phyloP scores from a whole-genome alignment of 2,888 invertebrate species.

The Thelaira solivaga region DNA sequence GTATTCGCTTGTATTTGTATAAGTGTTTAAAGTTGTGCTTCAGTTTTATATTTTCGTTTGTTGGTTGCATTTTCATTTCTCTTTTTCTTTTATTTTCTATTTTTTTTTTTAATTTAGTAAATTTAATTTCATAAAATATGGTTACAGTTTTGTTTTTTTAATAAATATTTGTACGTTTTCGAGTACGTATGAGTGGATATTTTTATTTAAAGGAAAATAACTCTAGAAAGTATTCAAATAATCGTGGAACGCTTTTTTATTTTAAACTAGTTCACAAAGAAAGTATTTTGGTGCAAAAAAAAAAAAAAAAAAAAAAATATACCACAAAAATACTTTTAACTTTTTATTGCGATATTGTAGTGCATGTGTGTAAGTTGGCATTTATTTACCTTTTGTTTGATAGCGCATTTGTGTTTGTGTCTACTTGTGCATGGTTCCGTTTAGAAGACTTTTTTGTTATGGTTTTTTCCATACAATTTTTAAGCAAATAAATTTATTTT shows the following conservation, averaged over 20 bases:
- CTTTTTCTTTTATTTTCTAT: too few relatives aligned
- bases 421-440: conserved; percentile 18
- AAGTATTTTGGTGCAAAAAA: too few relatives aligned
- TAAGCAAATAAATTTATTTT: too few relatives aligned
- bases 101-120: conserved; percentile 33
- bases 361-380: not conserved
- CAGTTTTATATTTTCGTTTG: not conserved
- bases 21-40: conserved; percentile 27
- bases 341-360: not conserved
- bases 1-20: not conserved
- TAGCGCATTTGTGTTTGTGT: not conserved
- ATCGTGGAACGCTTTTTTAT: not conserved
- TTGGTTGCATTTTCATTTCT: conserved; percentile 10
- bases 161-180: conserved; percentile 13
- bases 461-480: not conserved
- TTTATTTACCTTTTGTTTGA: conserved; percentile 7
- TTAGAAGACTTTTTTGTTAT: not conserved
- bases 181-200: not conserved
- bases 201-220: not conserved
- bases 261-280: not conserved
- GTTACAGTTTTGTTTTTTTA: not conserved
- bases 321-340: too few relatives aligned
- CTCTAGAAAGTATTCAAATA: conserved; percentile 27
- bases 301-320: not conserved
- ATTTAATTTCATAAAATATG: conserved; percentile 24